phyloP scores from a whole-genome alignment of 1,140 invertebrate genomes.

The Drosophila miranda region DNA sequence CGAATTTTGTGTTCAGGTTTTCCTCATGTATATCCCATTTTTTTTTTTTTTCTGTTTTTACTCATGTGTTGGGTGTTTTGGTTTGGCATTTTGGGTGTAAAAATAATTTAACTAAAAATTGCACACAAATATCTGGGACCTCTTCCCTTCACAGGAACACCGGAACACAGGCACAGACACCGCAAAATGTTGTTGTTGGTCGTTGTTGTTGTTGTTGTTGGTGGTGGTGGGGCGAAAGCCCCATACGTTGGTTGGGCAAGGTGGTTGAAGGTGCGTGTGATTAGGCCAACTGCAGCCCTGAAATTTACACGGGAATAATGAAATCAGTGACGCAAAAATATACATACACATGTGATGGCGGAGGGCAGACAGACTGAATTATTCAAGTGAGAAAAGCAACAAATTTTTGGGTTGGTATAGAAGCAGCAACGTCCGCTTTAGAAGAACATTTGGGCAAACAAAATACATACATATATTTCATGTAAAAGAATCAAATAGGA shows the following conservation, averaged over 20 bases:
- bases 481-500: too few species aligned
- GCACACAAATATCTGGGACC: constrained; percentile 71
- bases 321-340: constrained; percentile 63
- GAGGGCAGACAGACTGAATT: too few species aligned
- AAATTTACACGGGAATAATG: constrained; percentile 65
- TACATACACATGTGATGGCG: constrained; percentile 10
- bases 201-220: constrained; percentile 27
- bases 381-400: too few species aligned
- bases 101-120: constrained; percentile 80
- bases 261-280: constrained; percentile 20
- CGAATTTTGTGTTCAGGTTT: constrained; percentile 55
- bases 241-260: neutral
- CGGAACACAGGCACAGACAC: constrained; percentile 42
- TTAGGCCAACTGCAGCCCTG: constrained; percentile 56
- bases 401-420: too few species aligned
- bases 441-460: too few species aligned
- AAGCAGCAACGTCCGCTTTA: too few species aligned
- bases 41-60: neutral
- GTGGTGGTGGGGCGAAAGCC: constrained; percentile 4
- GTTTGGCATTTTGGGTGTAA: constrained; percentile 56
- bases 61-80: constrained; percentile 27
- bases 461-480: too few species aligned
- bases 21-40: constrained; percentile 14
- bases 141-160: too few species aligned
- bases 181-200: constrained; percentile 51